Evolutionary conservation across 2,113 vertebrate species (phyloP), one percentile per base, ranked within the genome.

Genomic region (Casuarius casuarius): DNA sequence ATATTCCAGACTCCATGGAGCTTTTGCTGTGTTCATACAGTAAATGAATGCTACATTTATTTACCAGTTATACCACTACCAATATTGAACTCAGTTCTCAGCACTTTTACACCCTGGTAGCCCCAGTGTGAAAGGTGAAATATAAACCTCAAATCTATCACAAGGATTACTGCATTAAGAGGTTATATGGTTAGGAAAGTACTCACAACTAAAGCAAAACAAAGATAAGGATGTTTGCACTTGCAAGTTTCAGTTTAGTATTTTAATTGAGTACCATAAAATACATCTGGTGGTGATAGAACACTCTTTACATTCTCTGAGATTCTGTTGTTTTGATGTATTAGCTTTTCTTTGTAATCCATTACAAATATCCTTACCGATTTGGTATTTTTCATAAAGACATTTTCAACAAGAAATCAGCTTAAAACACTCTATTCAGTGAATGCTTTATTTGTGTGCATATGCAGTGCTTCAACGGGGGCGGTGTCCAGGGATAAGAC

Each of bases 191-290:
- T 66, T 76, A 56, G 31, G 17, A 33, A 33, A 6, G 2, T 5
- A 38, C 25, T 68, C 86, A 52, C 48, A 82, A 5, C 14, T 9
- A 17, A 48, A 81, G 62, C 6, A 9, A 78, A 83, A 63, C n/a
- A 72, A 51, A 95, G 79, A 74, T 63, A 84, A 75, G 35, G 35
- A 65, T 78, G 76, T 89, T 75, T 84, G 46, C 73, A 44, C 25
- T 59, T 72, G 31, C 6, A 4, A 33, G 31, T 72, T 89, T 84
- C 58, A 58, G 19, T 15, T 40, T 9, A 5, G 26, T 42, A 10
- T 74, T 86, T 81, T 80, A 80, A 77, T 13, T 59, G 79, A 15
- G 51, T 61, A 17, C 48, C 12, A 42, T 46, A 29, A 87, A 90
- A 77, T 40, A 3, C 3, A 46, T 13, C 23, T 23, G 42, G 26